phyloP scores from a whole-genome alignment of 2,797 vertebrate genomes.

The Mus minutoides region DNA sequence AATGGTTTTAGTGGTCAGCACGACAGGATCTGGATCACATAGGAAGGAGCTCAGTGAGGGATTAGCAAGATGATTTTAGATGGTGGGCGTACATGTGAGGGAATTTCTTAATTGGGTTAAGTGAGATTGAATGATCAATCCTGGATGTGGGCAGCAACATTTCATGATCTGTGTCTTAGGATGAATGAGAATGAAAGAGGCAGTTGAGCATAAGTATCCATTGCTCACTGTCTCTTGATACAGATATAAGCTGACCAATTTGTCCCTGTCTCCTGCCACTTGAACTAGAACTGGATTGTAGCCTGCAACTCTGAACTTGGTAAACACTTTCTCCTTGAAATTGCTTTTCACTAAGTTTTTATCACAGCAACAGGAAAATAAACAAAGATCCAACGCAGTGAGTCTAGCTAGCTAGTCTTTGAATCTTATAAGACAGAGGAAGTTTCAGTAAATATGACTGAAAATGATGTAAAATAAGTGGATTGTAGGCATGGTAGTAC shows the following conservation, averaged over 20 bases:
- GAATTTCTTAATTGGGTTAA: background rate
- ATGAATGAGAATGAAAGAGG: background rate
- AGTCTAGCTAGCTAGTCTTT: background rate
- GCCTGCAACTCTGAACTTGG: background rate
- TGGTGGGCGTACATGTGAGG: background rate
- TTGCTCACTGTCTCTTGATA: background rate
- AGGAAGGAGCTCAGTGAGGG: background rate
- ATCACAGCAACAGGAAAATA: background rate
- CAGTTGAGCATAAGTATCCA: background rate
- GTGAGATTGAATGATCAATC: background rate
- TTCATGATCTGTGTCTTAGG: background rate
- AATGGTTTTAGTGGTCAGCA: background rate
- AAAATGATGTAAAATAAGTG: slow-evolving; percentile 20
- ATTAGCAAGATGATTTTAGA: background rate
- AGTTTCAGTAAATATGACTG: background rate
- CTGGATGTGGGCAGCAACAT: background rate
- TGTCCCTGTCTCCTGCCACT: too few relatives aligned
- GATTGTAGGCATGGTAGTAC: background rate
- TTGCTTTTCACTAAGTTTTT: background rate
- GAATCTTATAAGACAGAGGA: background rate
- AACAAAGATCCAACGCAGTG: background rate
- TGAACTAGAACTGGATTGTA: background rate
- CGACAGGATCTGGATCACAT: background rate
- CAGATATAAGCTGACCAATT: background rate
- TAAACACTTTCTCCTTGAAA: background rate